Evolutionary conservation across 2,797 vertebrate genomes (phyloP).

Genomic region (Pteronotus mesoamericanus): DNA sequence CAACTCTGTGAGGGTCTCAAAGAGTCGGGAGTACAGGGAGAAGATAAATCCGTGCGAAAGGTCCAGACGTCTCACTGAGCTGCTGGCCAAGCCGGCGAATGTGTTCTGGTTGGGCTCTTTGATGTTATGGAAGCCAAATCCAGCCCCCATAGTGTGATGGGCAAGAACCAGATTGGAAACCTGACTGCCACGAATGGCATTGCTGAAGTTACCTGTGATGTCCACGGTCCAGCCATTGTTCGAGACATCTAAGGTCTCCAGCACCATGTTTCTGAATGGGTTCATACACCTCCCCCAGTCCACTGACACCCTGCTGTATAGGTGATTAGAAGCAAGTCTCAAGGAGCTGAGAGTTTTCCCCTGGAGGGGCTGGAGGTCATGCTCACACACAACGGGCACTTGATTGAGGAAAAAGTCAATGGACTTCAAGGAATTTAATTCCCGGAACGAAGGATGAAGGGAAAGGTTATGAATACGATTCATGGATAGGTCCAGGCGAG

Average conservation of each 20-base stretch:
- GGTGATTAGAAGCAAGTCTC: slow-evolving; percentile 68
- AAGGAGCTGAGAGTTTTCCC: slow-evolving; percentile 85
- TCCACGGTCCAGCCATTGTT: slow-evolving; percentile 69
- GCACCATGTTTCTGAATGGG: slow-evolving; percentile 85
- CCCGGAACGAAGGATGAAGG: slow-evolving; percentile 86
- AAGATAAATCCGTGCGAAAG: slow-evolving; percentile 86
- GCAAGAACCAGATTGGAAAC: slow-evolving; percentile 80
- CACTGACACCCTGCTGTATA: slow-evolving; percentile 55
- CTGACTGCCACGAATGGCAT: slow-evolving; percentile 83
- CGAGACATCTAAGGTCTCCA: slow-evolving; percentile 83
- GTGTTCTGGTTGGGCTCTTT: slow-evolving; percentile 85
- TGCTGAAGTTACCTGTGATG: slow-evolving; percentile 74
- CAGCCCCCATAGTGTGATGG: slow-evolving; percentile 79
- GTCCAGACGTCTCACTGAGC: slow-evolving; percentile 79
- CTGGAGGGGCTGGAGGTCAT: slow-evolving; percentile 85
- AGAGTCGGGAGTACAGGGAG: slow-evolving; percentile 81
- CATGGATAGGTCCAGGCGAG: slow-evolving; percentile 80
- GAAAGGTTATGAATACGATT: slow-evolving; percentile 83
- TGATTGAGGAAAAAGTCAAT: slow-evolving; percentile 83
- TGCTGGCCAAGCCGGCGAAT: slow-evolving; percentile 84
- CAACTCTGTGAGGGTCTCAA: slow-evolving; percentile 80
- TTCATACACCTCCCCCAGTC: slow-evolving; percentile 86
- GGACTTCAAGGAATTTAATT: slow-evolving; percentile 79
- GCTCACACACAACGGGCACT: slow-evolving; percentile 85
- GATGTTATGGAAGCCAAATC: slow-evolving; percentile 84